Evolutionary conservation across 2,888 invertebrate genomes (phyloP), one percentile per base, ranked within the genome.

Genomic region (Pecten maximus): DNA sequence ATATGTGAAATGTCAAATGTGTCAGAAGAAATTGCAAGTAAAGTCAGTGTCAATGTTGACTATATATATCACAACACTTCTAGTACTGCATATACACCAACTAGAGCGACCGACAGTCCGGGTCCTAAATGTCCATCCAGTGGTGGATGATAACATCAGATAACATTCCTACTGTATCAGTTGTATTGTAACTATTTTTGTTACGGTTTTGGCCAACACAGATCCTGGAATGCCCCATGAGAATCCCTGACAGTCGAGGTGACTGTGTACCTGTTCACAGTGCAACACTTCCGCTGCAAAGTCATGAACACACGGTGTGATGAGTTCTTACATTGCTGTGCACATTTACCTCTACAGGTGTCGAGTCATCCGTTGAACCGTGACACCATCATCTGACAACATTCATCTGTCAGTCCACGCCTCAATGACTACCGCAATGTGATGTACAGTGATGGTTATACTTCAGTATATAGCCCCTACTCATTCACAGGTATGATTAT

Each of bases 351-450:
- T 60, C 60, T 60, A 60, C 60, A 60, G 60, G 60, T 60, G 60
- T 60, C 60, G 23, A 74, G 74, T 74, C 74, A 74, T 74, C 74
- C 74, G 0, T 28, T 15, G 35, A 74, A 74, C 35, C 74, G 35
- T 74, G 74, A 74, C 74, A 28, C 74, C 74, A 74, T 74, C 74
- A 74, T 74, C 74, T 74, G 74, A 74, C 74, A 74, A 35, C 74
- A 74, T 74, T 74, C 74, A 74, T 74, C 74, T 28, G 74, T 74
- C 74, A 74, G 23, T 74, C 28, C 74, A 74, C 35, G 74, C 74
- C 28, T 74, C 74, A 74, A 19, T 74, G 74, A 74, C 74, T 74
- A 0, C 28, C 8, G 35, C 15, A 35, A 74, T 74, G 74, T 28
- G 74, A 74, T 74, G 16, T 74, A 74, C 74, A 74, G 12, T 10